These are phyloP conservation scores for Hirtodrosophila alboralis DNA, from an alignment of 2,888 invertebrate species.

Conservation along the genomic window DNA sequence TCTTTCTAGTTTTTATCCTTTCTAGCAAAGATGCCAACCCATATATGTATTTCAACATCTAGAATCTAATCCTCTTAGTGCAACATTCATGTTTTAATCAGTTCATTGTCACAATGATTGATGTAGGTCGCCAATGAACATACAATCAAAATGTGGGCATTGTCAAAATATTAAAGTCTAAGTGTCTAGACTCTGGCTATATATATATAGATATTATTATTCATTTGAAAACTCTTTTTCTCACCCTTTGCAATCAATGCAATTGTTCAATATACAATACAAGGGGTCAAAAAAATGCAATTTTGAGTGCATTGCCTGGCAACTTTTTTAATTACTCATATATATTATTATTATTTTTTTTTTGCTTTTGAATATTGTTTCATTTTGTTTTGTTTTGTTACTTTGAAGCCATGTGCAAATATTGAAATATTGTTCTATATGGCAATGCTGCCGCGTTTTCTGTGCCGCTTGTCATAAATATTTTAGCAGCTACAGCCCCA, in stretches of 20 bases:
- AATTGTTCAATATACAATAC: conserved; percentile 36
- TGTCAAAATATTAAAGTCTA: conserved; percentile 45
- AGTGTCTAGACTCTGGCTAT: too few species aligned
- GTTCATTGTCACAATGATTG: conserved; percentile 58
- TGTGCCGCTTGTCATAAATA: conserved; percentile 73
- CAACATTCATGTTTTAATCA: conserved; percentile 57
- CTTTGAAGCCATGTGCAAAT: conserved; percentile 44
- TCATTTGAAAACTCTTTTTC: conserved; percentile 19
- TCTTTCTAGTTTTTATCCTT: neutral
- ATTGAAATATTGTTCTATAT: conserved; percentile 68
- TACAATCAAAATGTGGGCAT: conserved; percentile 39
- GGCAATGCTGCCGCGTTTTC: conserved; percentile 10
- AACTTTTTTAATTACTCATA: conserved; percentile 67
- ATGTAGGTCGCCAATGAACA: conserved; percentile 44
- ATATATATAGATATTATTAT: conserved; percentile 10
- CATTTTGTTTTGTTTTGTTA: conserved; percentile 19
- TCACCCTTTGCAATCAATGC: neutral
- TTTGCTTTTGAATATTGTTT: conserved; percentile 29
- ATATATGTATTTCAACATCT: conserved; percentile 3
- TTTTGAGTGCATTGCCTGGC: conserved; percentile 30
- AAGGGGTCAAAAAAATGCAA: conserved; percentile 33
- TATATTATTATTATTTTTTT: conserved; percentile 33
- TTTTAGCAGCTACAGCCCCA: conserved; percentile 56
- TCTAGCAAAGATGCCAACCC: conserved; percentile 3
- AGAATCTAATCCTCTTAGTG: conserved; percentile 53